A percentile compares a stretch with the other conserved stretches of the same genome.
phyloP scores from a whole-genome alignment of 2,797 vertebrate species.

The Mustela erminea region DNA sequence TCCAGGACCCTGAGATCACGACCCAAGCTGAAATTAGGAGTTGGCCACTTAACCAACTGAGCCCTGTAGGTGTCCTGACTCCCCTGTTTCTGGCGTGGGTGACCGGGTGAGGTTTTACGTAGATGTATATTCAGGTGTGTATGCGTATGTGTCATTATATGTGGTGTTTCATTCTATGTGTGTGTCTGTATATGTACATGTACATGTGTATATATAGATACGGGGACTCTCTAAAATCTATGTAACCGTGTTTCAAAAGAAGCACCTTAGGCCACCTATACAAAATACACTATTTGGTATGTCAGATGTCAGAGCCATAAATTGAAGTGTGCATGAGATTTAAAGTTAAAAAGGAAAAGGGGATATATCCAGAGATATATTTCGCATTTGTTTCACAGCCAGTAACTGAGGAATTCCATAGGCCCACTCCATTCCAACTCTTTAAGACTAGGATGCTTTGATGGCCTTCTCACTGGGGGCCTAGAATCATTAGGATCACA shows the following conservation, averaged over 20 bases:
- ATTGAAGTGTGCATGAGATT: background rate
- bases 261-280: background rate
- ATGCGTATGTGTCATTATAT: background rate
- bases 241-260: background rate
- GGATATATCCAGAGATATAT: background rate
- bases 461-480: background rate
- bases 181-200: background rate
- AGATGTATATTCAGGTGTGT: background rate
- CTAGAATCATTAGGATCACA: background rate
- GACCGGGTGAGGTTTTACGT: background rate
- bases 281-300: background rate
- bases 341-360: background rate
- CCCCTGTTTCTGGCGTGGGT: background rate
- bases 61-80: no score
- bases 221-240: background rate
- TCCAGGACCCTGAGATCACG: background rate
- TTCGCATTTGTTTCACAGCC: background rate
- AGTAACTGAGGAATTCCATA: background rate
- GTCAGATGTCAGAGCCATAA: background rate
- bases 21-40: background rate
- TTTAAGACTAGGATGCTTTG: background rate
- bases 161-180: background rate
- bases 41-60: background rate
- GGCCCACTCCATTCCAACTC: background rate
- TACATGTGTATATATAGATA: background rate